phyloP scores from a whole-genome alignment of 2,888 invertebrate genomes.

The Eueremaeus valkanovi region DNA sequence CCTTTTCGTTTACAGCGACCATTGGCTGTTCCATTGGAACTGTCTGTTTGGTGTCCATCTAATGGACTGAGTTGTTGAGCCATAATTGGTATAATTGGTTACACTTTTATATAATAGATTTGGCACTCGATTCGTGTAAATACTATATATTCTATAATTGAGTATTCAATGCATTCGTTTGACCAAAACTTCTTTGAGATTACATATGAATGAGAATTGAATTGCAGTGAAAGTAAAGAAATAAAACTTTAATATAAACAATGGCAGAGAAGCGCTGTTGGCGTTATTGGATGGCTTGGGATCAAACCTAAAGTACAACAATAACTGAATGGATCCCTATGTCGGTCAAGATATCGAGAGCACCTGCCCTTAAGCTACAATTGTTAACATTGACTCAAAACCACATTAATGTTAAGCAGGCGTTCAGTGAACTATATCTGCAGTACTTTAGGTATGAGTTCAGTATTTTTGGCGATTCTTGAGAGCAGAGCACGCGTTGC shows the following conservation, averaged over 20 bases:
- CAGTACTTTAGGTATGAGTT: not conserved
- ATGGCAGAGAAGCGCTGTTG: not conserved
- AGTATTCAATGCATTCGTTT: not conserved
- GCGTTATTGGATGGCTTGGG: slow-evolving; percentile 6
- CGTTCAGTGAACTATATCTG: slow-evolving; percentile 11
- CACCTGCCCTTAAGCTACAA: slow-evolving; percentile 29
- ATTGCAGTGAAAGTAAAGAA: not conserved
- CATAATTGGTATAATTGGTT: not conserved
- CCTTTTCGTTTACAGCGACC: slow-evolving; percentile 17
- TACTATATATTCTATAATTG: not conserved
- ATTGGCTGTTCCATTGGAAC: slow-evolving; percentile 18
- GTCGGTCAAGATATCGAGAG: slow-evolving; percentile 26
- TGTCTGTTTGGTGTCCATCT: slow-evolving; percentile 26
- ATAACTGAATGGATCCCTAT: slow-evolving; percentile 18
- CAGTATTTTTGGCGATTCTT: slow-evolving; percentile 3
- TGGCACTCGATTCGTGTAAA: not conserved
- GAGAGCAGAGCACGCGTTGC: not conserved
- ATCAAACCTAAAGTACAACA: not conserved
- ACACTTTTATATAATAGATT: not conserved
- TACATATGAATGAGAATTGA: not conserved
- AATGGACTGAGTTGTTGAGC: slow-evolving; percentile 29
- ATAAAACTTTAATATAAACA: not conserved
- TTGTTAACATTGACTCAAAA: slow-evolving; percentile 22
- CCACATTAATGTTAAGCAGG: slow-evolving; percentile 12
- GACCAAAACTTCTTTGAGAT: no score